phyloP scores from a whole-genome alignment of 2,888 invertebrate species.

The Tipula confusa region DNA sequence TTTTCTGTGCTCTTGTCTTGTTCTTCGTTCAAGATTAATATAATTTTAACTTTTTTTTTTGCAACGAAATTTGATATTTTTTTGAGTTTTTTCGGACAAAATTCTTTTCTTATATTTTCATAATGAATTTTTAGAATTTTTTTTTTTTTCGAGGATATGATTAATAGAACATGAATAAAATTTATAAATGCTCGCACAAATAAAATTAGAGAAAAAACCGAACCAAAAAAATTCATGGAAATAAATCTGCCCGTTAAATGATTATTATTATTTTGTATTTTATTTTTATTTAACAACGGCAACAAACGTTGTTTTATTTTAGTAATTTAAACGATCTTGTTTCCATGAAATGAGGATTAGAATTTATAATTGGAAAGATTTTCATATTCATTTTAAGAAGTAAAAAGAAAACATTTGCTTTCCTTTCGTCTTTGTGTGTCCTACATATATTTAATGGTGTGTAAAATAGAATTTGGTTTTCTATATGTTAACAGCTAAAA shows the following conservation, averaged over 20 bases:
- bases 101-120: neutral
- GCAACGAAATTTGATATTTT: neutral
- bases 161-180: neutral
- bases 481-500: too few relatives aligned
- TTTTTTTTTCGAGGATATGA: neutral
- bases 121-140: neutral
- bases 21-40: neutral
- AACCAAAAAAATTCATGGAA: neutral
- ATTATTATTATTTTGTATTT: neutral
- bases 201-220: neutral
- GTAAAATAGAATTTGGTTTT: too few relatives aligned
- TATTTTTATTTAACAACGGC: neutral
- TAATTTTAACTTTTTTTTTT: neutral
- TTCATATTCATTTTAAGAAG: neutral
- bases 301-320: neutral
- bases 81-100: neutral
- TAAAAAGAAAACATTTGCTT: too few relatives aligned
- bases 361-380: neutral
- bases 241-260: neutral
- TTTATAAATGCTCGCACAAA: neutral
- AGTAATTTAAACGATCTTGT: neutral
- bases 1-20: neutral
- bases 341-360: neutral
- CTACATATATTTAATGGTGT: too few relatives aligned
- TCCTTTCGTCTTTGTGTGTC: too few relatives aligned